A percentile compares a stretch with the other conserved stretches of the same genome.
Conservation (phyloP, 2,113 vertebrate species). For the Prolemur simus region DNA sequence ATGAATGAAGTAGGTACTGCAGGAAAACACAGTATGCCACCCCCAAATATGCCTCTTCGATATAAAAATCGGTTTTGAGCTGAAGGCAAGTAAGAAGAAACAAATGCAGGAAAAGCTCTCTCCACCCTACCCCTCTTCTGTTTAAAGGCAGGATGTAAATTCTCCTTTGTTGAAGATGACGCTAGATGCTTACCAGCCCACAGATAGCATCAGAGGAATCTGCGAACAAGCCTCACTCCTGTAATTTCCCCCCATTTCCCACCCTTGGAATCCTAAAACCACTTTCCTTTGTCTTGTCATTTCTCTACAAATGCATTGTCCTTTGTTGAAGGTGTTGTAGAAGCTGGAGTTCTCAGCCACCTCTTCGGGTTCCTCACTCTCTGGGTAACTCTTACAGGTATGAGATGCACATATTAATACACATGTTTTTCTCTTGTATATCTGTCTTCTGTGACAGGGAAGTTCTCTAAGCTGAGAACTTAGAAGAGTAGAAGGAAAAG, state of each 20-base stretch:
- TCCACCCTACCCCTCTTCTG: background rate
- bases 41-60: background rate
- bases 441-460: background rate
- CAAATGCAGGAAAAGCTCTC: background rate
- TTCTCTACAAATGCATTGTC: background rate
- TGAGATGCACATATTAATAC: background rate
- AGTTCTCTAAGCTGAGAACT: background rate
- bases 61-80: background rate
- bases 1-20: rapidly evolving
- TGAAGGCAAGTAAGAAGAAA: background rate
- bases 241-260: no score
- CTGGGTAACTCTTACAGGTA: background rate
- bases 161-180: no score
- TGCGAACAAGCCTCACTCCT: background rate
- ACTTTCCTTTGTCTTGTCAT: background rate
- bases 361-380: no score
- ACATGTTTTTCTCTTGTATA: background rate
- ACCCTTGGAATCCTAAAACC: background rate
- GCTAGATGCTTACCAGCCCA: background rate
- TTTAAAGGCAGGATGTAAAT: background rate
- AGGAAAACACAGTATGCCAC: background rate
- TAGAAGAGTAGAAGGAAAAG: background rate
- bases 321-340: background rate
- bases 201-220: background rate
- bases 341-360: background rate